Percentiles rank a stretch among this genome's conserved stretches.
phyloP scores from a whole-genome alignment of 1,140 invertebrate species.

The Zaprionus nigranus region DNA sequence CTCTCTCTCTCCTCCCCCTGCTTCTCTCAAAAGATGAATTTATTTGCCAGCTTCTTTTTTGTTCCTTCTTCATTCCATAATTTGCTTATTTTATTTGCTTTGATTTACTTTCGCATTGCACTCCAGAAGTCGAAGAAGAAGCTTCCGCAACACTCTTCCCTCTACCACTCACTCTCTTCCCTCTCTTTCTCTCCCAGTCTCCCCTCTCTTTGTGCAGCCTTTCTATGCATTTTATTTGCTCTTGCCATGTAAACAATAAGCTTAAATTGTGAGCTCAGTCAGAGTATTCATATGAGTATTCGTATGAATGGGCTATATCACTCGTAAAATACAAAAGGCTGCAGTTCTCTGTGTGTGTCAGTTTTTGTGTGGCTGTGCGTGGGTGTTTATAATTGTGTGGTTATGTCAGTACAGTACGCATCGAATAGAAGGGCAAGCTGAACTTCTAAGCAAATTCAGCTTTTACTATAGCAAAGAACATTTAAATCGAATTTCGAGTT shows the following conservation, averaged over 20 bases:
- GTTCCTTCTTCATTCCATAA: constrained; percentile 48
- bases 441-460: too few relatives aligned
- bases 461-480: too few relatives aligned
- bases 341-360: constrained; percentile 1
- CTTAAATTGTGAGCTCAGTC: constrained; percentile 44
- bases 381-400: constrained; percentile 25
- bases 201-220: constrained; percentile 1
- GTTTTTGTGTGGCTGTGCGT: neutral
- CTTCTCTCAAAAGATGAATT: constrained; percentile 43
- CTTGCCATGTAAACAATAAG: constrained; percentile 49
- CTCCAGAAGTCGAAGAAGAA: neutral
- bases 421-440: neutral
- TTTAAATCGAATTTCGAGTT: too few relatives aligned
- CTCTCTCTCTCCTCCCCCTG: neutral
- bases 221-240: constrained; percentile 32
- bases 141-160: constrained; percentile 1
- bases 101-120: constrained; percentile 48
- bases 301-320: constrained; percentile 54
- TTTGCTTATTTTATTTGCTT: constrained; percentile 72
- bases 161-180: neutral
- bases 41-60: constrained; percentile 41
- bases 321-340: constrained; percentile 48
- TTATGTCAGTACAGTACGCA: constrained; percentile 13
- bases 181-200: neutral
- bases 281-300: constrained; percentile 27